Percentiles rank a stretch among this genome's conserved stretches.
Conservation (phyloP, 1,140 invertebrate species). For the Gonioctena quinquepunctata region DNA sequence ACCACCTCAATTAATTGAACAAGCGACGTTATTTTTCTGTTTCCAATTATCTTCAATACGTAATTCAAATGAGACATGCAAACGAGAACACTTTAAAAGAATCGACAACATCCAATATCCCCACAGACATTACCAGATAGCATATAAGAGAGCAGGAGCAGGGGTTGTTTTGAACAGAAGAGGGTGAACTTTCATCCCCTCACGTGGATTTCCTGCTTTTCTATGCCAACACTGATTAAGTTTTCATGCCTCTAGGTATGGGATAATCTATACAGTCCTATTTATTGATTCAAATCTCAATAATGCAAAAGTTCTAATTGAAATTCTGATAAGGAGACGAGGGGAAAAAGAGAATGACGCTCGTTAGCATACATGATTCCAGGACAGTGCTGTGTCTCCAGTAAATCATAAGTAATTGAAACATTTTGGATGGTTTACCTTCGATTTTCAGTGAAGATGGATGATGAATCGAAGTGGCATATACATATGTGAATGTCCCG, state of each 20-base stretch:
- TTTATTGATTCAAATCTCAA: slow-evolving; percentile 28
- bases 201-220: slow-evolving; percentile 30
- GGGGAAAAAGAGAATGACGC: slow-evolving; percentile 2
- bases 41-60: background rate
- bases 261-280: slow-evolving; percentile 29
- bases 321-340: slow-evolving; percentile 15
- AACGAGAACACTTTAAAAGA: background rate
- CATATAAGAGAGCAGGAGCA: background rate
- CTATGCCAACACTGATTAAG: slow-evolving; percentile 29
- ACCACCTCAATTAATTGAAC: too few species aligned
- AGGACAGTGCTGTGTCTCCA: too few species aligned
- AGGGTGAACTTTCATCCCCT: slow-evolving; percentile 27
- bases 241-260: slow-evolving; percentile 29
- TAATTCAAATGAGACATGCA: slow-evolving; percentile 8
- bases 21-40: background rate
- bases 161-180: slow-evolving; percentile 8
- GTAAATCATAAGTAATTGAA: too few species aligned
- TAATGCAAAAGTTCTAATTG: slow-evolving; percentile 28
- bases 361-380: background rate
- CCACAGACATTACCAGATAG: background rate
- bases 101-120: slow-evolving; percentile 4
- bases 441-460: too few species aligned
- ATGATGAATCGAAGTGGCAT: too few species aligned
- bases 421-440: too few species aligned
- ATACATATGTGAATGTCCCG: too few species aligned